phyloP scores from a whole-genome alignment of 2,888 invertebrate species.

The Nycteola revayana region DNA sequence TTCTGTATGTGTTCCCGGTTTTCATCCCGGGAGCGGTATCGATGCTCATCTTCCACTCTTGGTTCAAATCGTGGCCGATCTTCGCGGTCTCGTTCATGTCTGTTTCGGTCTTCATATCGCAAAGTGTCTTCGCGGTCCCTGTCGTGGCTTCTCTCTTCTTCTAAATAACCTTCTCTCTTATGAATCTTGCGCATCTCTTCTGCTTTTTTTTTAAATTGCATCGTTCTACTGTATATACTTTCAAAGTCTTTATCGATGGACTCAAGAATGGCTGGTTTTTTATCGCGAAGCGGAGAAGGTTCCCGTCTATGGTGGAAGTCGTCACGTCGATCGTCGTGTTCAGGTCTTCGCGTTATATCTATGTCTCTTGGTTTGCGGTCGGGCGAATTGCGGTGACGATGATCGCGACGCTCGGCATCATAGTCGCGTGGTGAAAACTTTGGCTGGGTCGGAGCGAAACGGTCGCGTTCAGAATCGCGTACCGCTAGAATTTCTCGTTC shows the following conservation, averaged over 20 bases:
- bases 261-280: conserved; percentile 19
- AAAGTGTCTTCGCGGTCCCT: conserved; percentile 10
- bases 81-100: not conserved
- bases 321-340: conserved; percentile 29
- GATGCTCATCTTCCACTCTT: not conserved
- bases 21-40: not conserved
- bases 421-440: conserved; percentile 27
- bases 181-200: conserved; percentile 49
- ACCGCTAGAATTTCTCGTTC: conserved; percentile 13
- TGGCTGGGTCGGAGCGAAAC: conserved; percentile 22
- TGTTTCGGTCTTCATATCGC: conserved; percentile 1
- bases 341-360: conserved; percentile 15
- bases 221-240: conserved; percentile 58
- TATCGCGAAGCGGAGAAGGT: conserved; percentile 30
- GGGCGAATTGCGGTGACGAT: conserved; percentile 15
- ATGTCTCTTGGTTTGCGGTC: conserved; percentile 17
- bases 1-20: not conserved
- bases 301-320: conserved; percentile 28
- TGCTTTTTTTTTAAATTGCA: conserved; percentile 59
- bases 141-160: conserved; percentile 18
- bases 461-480: conserved; percentile 20
- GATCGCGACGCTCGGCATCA: conserved; percentile 20
- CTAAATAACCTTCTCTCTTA: conserved; percentile 23
- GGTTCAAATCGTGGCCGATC: not conserved
- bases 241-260: conserved; percentile 58